Evolutionary conservation across 2,113 vertebrate species (phyloP), one percentile per base, ranked within the genome.

Genomic region (Gymnogyps californianus): DNA sequence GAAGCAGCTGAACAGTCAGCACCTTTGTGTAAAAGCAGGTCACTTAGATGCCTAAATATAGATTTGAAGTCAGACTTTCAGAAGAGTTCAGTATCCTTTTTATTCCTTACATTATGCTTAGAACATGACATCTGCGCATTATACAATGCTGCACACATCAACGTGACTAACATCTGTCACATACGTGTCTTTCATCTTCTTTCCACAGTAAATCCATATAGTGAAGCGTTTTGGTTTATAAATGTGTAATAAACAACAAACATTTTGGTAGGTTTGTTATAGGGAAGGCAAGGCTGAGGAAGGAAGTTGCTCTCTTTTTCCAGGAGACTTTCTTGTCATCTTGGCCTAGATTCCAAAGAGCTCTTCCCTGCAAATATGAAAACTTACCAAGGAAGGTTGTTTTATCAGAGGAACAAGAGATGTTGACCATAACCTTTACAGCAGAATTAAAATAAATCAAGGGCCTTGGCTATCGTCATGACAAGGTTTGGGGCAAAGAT

Each of bases 11-110:
- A 93, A 36, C 18, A 92, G 86, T 94, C 96, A 95, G 83, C 89
- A 93, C 40, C 83, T 96, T 90, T 92, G 89, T 91, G 75, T 47
- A 95, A 90, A 97, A 95, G 52, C 80, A 95, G 91, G 94, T 93
- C 91, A 71, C 65, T 91, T 82, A 76, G 58, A 52, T 89, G 52
- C 83, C 93, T 96, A 97, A 96, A 95, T 96, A 91, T 92, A 97
- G 94, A 79, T 65, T 84, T 92, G 83, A 91, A 96, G 70, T 87
- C 72, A 96, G 89, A 69, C 82, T 96, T 96, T 87, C 6, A 4
- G 61, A 75, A 76, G 54, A 95, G 65, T 75, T 96, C 57, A 19
- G 65, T 82, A 76, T 47, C 44, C 13, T 11, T 91, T 94, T 89
- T 89, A 40, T 89, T 79, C 86, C 40, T 89, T 87, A 61, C 16